phyloP scores from a whole-genome alignment of 2,888 invertebrate species.

The Zonitis immaculata region DNA sequence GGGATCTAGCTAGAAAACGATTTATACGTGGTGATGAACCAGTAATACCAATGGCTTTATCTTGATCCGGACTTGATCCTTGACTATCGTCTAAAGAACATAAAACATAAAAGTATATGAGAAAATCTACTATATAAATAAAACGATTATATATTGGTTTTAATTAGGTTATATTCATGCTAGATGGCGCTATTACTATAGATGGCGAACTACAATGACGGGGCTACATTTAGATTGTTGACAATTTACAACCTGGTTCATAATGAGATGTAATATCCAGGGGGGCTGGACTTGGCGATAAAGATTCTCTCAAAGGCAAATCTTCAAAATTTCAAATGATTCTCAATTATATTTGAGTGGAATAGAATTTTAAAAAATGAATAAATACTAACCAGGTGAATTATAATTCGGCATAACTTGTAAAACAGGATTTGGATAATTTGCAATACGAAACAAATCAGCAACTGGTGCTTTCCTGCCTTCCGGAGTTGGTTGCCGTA shows the following conservation, averaged over 20 bases:
- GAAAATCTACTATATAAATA: too few species aligned
- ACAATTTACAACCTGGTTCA: slow-evolving; percentile 44
- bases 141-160: not conserved
- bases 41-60: slow-evolving; percentile 55
- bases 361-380: not conserved
- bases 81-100: slow-evolving; percentile 69
- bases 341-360: slow-evolving; percentile 10
- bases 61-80: slow-evolving; percentile 72
- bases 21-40: slow-evolving; percentile 83
- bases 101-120: too few species aligned
- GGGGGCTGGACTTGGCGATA: slow-evolving; percentile 62
- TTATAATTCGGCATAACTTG: slow-evolving; percentile 9
- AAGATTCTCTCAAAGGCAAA: slow-evolving; percentile 61
- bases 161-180: not conserved
- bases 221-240: not conserved
- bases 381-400: slow-evolving; percentile 11
- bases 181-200: slow-evolving; percentile 1
- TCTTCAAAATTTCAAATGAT: slow-evolving; percentile 46
- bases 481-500: slow-evolving; percentile 69
- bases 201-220: not conserved
- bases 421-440: slow-evolving; percentile 40
- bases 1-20: slow-evolving; percentile 78
- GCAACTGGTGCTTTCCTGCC: slow-evolving; percentile 81
- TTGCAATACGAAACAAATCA: slow-evolving; percentile 58
- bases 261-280: slow-evolving; percentile 59